Conservation (phyloP, 2,113 vertebrate species). For the Oryzias woworae region DNA sequence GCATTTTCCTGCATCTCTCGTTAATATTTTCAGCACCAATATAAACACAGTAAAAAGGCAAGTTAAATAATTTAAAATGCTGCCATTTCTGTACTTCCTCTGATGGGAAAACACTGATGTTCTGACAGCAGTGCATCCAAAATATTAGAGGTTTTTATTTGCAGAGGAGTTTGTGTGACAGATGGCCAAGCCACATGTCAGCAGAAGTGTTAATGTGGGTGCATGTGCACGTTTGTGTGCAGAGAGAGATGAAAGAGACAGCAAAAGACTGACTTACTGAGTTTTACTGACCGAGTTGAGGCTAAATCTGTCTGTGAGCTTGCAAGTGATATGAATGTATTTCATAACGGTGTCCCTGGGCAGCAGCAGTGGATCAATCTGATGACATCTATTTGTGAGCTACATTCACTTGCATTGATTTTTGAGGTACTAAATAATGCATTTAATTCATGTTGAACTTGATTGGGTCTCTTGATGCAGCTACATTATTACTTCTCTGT, state of each 20-base stretch:
- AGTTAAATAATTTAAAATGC: conserved; percentile 14
- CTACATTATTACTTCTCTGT: neutral
- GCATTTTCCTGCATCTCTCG: conserved; percentile 18
- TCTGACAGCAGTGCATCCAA: conserved; percentile 11
- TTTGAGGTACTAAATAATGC: neutral
- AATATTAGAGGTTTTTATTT: conserved; percentile 43
- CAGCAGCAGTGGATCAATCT: conserved; percentile 9
- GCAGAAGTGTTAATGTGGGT: conserved; percentile 3
- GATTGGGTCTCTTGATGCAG: neutral
- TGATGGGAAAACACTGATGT: conserved; percentile 15
- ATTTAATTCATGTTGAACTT: conserved; percentile 6
- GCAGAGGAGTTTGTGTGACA: conserved; percentile 39
- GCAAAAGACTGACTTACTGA: conserved; percentile 25
- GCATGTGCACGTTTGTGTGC: neutral
- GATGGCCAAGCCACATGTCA: conserved; percentile 45
- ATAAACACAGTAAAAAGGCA: neutral
- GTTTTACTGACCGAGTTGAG: conserved; percentile 23
- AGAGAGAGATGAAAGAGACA: conserved; percentile 16
- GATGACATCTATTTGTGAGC: conserved; percentile 4
- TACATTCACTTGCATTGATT: neutral
- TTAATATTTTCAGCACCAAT: neutral
- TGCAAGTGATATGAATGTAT: conserved; percentile 31
- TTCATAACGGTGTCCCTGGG: neutral
- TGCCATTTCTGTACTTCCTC: conserved; percentile 12
- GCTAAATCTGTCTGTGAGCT: conserved; percentile 24